These are phyloP conservation scores for Nestor notabilis DNA, from an alignment of 2,113 vertebrate genomes.

Conservation along the genomic window DNA sequence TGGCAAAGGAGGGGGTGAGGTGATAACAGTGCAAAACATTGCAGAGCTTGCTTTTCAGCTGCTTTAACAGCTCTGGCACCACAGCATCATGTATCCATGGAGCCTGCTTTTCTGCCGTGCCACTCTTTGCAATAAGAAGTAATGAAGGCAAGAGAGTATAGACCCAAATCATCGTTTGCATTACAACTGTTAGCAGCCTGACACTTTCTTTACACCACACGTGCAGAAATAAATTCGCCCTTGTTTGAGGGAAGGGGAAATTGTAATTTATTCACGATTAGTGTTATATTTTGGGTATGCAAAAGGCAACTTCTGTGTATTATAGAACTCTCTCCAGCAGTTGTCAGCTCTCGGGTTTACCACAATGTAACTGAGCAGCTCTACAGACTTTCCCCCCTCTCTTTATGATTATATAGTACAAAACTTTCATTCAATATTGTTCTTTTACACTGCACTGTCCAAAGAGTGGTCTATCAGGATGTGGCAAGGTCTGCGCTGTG, in stretches of 20 bases:
- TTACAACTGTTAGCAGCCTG: background rate
- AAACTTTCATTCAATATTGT: background rate
- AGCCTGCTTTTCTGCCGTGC: background rate
- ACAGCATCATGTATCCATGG: background rate
- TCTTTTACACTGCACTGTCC: background rate
- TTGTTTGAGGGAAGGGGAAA: background rate
- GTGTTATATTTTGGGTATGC: background rate
- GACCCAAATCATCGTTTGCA: background rate
- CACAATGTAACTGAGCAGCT: background rate
- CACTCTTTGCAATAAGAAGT: background rate
- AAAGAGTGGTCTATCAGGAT: background rate
- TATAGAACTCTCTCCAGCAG: background rate
- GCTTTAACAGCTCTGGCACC: background rate
- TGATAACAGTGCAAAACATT: background rate
- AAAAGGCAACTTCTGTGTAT: background rate
- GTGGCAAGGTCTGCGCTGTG: background rate
- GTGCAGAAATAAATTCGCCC: constrained; percentile 27
- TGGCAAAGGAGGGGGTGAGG: background rate
- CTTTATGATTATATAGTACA: background rate
- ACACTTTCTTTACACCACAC: background rate
- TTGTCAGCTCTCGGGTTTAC: background rate
- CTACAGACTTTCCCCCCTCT: background rate
- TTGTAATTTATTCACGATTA: background rate
- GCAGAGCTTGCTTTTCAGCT: background rate
- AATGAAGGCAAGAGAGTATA: background rate